Evolutionary conservation across 2,113 vertebrate species (phyloP).

Genomic region (Tinamus guttatus): DNA sequence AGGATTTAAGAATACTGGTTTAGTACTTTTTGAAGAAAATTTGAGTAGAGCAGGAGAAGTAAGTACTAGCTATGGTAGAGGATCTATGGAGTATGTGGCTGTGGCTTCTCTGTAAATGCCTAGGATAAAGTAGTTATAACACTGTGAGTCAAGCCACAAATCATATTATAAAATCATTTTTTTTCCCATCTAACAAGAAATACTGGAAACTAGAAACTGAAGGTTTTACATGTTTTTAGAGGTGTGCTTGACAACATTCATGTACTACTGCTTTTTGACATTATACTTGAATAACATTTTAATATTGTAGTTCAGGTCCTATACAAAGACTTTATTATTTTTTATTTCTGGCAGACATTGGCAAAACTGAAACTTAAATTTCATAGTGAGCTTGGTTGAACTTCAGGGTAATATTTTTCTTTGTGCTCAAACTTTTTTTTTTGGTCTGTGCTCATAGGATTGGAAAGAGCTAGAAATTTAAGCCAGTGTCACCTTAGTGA

Average conservation of each 20-base stretch:
- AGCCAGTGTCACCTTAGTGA: background rate
- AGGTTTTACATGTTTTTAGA: background rate
- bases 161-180: background rate
- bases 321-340: background rate
- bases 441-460: background rate
- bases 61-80: background rate
- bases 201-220: background rate
- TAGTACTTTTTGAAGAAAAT: background rate
- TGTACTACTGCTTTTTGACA: background rate
- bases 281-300: background rate
- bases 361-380: background rate
- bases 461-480: background rate
- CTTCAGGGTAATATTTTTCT: background rate
- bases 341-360: background rate
- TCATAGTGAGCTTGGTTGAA: background rate
- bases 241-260: background rate
- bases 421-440: background rate
- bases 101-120: background rate
- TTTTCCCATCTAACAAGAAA: background rate
- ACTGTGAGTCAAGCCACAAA: background rate
- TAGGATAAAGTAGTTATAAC: background rate
- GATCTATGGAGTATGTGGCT: background rate
- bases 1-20: background rate
- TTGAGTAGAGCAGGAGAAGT: background rate
- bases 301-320: background rate